Conservation (phyloP, 2,888 invertebrate genomes). For the Prostheceraeus crozeri region DNA sequence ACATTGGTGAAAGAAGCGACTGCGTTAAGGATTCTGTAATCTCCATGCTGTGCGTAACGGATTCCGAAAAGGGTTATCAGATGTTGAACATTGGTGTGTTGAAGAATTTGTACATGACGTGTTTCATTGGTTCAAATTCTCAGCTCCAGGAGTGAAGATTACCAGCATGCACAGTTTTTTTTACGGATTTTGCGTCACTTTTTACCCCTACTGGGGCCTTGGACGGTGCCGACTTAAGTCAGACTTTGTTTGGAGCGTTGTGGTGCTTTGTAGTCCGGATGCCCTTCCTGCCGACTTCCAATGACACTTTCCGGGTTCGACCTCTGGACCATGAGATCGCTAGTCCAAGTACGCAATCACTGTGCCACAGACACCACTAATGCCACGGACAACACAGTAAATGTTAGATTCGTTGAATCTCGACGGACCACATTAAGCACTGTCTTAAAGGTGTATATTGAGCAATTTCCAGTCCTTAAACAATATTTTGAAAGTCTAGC, state of each 20-base stretch:
- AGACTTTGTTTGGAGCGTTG: too few species aligned
- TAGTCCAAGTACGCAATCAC: too few species aligned
- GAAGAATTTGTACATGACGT: slow-evolving; percentile 9
- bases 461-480: slow-evolving; percentile 9
- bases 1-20: not conserved
- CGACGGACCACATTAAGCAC: slow-evolving; percentile 11
- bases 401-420: slow-evolving; percentile 4
- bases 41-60: slow-evolving; percentile 5
- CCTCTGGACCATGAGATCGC: too few species aligned
- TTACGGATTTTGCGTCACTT: too few species aligned
- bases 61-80: not conserved
- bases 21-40: not conserved
- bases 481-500: too few species aligned
- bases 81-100: slow-evolving; percentile 3
- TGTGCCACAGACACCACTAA: too few species aligned
- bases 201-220: too few species aligned
- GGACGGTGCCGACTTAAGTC: too few species aligned
- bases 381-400: too few species aligned
- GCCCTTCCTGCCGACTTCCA: too few species aligned
- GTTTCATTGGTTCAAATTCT: slow-evolving; percentile 1
- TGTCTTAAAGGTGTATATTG: slow-evolving; percentile 3
- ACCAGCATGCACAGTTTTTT: slow-evolving; percentile 9
- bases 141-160: slow-evolving; percentile 15
- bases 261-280: too few species aligned
- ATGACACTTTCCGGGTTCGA: too few species aligned